Evolutionary conservation across 1,140 invertebrate genomes (phyloP), one percentile per base, ranked within the genome.

Genomic region (Drosophila leontia): DNA sequence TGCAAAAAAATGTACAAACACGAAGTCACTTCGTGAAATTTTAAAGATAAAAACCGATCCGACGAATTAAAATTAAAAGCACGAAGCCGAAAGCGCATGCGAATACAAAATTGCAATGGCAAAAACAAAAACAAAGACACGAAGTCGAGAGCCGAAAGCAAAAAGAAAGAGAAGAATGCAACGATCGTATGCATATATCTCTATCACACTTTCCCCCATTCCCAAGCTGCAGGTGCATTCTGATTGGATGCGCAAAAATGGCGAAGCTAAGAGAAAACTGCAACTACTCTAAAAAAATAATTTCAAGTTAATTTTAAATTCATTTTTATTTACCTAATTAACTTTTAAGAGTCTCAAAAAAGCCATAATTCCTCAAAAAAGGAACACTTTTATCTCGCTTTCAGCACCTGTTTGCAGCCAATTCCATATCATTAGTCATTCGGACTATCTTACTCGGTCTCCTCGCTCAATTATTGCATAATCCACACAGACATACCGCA

Each of bases 31-130:
- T 80, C 85, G 84, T 80, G 70, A 55, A 75, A 37, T 75, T 48
- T 42, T 63, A 71, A 63, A 60, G 34, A 59, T 39, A 60, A 29
- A 35, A 2, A 9, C 47, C 83, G 70, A 84, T 85, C 47, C 83
- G 70, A 84, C 84, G 69, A 88, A 88, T 88, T 88, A 61, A 84
- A 88, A 90, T 88, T 75, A 80, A 84, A 12, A 53, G 35, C 84
- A 88, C 85, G 68, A 87, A 88, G 45, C 62, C 42, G 75, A 84
- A 84, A 85, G 50, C 78, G 80, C 80, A 83, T 72, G 48, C 77
- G 77, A 85, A 78, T 50, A 56, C 23, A 63, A 51, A 63, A 88
- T 75, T 88, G 80, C 84, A 87, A 59, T 50, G 68, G 55, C 35
- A 61, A 19, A 3, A 53, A 3, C 17, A 55, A 37, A 3, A 34